Percentiles rank a stretch among this genome's conserved stretches.
Conservation (phyloP, 2,113 vertebrate genomes). For the Phasianus colchicus region DNA sequence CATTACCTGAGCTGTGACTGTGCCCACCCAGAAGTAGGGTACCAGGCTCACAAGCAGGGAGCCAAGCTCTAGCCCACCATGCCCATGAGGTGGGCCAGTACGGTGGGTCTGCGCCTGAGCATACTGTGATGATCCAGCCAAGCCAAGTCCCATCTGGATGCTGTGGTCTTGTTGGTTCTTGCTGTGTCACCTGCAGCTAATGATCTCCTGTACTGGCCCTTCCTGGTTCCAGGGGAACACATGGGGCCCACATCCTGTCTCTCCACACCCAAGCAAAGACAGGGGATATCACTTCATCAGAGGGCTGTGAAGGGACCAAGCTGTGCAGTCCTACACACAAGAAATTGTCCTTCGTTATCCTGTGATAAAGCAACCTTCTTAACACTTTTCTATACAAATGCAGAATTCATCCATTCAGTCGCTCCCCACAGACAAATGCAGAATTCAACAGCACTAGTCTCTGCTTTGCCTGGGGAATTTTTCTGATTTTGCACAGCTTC, state of each 20-base stretch:
- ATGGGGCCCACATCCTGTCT: fast-evolving
- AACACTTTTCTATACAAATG: background rate
- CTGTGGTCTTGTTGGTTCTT: background rate
- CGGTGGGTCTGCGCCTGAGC: background rate
- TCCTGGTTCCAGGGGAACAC: background rate
- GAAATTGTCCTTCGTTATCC: background rate
- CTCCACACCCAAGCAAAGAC: background rate
- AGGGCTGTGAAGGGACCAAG: background rate
- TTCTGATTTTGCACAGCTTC: slow-evolving; percentile 17
- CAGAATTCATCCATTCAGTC: background rate
- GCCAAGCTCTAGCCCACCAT: background rate
- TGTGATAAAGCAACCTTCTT: background rate
- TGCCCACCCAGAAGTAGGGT: background rate
- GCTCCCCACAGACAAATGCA: background rate
- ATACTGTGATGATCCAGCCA: background rate
- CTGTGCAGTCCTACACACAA: background rate
- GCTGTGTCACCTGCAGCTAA: background rate
- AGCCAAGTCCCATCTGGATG: background rate
- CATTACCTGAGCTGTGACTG: background rate
- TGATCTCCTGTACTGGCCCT: background rate
- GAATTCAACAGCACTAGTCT: background rate
- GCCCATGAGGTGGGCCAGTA: fast-evolving
- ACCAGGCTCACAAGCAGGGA: background rate
- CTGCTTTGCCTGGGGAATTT: background rate
- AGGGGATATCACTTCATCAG: background rate